These are phyloP conservation scores for Caenorhabditis macrosperma DNA, from an alignment of 2,888 invertebrate genomes.

Conservation along the genomic window DNA sequence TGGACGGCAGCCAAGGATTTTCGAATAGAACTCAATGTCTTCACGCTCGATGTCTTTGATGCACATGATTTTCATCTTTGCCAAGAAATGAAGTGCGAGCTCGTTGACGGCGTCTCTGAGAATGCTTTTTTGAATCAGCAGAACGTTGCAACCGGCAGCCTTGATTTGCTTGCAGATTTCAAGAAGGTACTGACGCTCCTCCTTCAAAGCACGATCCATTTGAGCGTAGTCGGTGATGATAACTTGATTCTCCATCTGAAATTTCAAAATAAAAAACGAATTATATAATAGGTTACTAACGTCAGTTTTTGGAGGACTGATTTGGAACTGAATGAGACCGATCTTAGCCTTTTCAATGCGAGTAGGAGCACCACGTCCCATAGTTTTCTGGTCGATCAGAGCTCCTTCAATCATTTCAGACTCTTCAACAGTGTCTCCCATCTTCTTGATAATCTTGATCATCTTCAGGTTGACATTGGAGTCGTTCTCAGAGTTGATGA, in stretches of 20 bases:
- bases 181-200: constrained; percentile 96
- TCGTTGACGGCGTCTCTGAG: constrained; percentile 95
- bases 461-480: constrained; percentile 91
- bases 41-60: constrained; percentile 98
- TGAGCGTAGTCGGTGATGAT: constrained; percentile 98
- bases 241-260: constrained; percentile 84
- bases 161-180: constrained; percentile 99
- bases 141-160: constrained; percentile 96
- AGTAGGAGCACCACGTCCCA: constrained; percentile 91
- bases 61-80: constrained; percentile 98
- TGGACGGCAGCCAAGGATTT: constrained; percentile 84
- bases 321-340: constrained; percentile 98
- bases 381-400: constrained; percentile 91
- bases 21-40: constrained; percentile 97
- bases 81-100: constrained; percentile 95
- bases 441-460: constrained; percentile 95
- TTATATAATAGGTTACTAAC: constrained; percentile 83
- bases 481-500: constrained; percentile 86
- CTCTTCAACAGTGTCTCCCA: constrained; percentile 86
- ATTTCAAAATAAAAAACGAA: background rate
- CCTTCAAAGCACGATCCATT: constrained; percentile 97
- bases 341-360: constrained; percentile 97
- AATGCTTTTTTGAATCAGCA: constrained; percentile 91
- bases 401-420: constrained; percentile 96
- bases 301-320: constrained; percentile 99